These are phyloP conservation scores for Phortica okadai DNA, from an alignment of 2,888 invertebrate species.

Conservation along the genomic window DNA sequence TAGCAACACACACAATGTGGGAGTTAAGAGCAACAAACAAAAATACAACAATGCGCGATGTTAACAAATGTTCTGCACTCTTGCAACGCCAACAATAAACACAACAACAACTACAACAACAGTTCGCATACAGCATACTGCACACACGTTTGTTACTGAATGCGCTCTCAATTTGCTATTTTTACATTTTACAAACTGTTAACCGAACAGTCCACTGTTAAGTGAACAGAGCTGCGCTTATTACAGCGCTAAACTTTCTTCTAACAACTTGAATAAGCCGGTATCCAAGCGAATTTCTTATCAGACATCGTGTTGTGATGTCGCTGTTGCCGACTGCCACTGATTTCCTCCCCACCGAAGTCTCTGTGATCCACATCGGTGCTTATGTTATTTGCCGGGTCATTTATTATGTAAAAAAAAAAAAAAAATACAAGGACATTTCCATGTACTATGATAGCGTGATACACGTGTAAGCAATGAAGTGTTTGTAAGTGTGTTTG, in stretches of 20 bases:
- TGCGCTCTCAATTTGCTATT: neutral
- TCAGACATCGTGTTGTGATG: neutral
- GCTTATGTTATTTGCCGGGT: conserved; percentile 48
- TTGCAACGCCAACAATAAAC: neutral
- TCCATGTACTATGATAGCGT: conserved; percentile 46
- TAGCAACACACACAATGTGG: neutral
- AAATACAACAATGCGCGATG: neutral
- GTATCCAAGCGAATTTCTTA: conserved; percentile 44
- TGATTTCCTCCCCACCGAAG: neutral
- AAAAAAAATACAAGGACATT: conserved; percentile 63
- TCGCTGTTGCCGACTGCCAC: conserved; percentile 18
- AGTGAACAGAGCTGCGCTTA: neutral
- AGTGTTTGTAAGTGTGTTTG: conserved; percentile 12
- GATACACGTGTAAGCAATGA: neutral
- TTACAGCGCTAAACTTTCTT: conserved; percentile 9
- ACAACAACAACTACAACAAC: neutral
- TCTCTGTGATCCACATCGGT: neutral
- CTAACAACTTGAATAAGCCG: conserved; percentile 3
- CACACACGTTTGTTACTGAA: neutral
- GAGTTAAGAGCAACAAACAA: neutral
- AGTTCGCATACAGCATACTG: conserved; percentile 8
- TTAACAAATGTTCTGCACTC: conserved; percentile 8
- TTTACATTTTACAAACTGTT: conserved; percentile 16
- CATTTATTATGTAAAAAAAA: conserved; percentile 67
- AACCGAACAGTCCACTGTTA: neutral